Percentiles rank a stretch among this genome's conserved stretches.
phyloP scores from a whole-genome alignment of 1,140 invertebrate species.

The Conus betulinus region DNA sequence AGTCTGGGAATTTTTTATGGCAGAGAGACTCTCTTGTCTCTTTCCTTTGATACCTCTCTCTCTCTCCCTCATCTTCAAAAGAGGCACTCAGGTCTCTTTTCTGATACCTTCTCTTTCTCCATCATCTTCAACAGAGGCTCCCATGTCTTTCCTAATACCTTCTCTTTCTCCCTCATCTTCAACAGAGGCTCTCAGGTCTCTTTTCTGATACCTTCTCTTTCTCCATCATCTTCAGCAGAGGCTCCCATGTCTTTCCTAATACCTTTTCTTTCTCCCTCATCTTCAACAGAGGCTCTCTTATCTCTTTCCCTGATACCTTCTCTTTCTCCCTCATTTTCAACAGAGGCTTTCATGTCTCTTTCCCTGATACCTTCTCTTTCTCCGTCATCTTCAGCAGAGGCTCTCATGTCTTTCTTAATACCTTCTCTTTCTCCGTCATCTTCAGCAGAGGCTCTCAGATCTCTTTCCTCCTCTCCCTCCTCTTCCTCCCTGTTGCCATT shows the following conservation, averaged over 20 bases:
- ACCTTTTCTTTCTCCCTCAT: not conserved
- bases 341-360: not conserved
- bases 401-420: constrained; percentile 23
- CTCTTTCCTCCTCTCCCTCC: constrained; percentile 24
- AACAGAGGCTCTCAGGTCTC: constrained; percentile 36
- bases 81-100: not conserved
- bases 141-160: constrained; percentile 34
- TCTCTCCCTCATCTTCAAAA: not conserved
- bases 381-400: constrained; percentile 41
- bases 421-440: constrained; percentile 44
- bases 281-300: not conserved
- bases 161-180: constrained; percentile 34
- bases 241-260: not conserved
- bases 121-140: constrained; percentile 48
- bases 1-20: no score
- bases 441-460: constrained; percentile 29
- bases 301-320: constrained; percentile 39
- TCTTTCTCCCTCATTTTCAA: constrained; percentile 49
- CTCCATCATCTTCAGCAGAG: constrained; percentile 40
- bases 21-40: no score
- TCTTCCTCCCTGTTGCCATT: constrained; percentile 40
- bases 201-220: constrained; percentile 32
- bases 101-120: constrained; percentile 47
- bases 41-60: not conserved
- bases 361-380: constrained; percentile 36